Percentiles rank a stretch among this genome's conserved stretches.
These are phyloP conservation scores for Sparus aurata DNA, from an alignment of 2,797 vertebrate species.

Conservation along the genomic window DNA sequence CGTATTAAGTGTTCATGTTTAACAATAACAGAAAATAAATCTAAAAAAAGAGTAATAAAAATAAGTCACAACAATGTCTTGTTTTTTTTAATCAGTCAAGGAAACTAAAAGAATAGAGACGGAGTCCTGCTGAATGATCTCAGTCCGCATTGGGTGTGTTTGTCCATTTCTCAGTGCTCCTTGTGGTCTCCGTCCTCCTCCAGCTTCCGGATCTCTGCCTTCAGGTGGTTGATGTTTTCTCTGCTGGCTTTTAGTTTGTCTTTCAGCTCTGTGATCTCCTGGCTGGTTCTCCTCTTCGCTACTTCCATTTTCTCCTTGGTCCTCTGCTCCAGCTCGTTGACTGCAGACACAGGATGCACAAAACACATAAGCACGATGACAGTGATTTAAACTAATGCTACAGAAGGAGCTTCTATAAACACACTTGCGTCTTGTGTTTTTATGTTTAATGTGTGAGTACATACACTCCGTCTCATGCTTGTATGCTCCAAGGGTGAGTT, in stretches of 20 bases:
- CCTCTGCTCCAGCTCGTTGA: constrained; percentile 94
- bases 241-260: constrained; percentile 97
- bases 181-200: constrained; percentile 97
- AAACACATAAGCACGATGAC: background rate
- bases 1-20: background rate
- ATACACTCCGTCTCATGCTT: constrained; percentile 99
- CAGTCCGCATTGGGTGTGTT: background rate
- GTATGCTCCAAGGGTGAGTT: constrained; percentile 96
- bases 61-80: background rate
- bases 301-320: constrained; percentile 96
- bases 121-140: background rate
- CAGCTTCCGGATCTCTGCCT: constrained; percentile 95
- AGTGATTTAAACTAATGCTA: background rate
- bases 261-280: constrained; percentile 97
- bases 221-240: constrained; percentile 97
- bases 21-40: background rate
- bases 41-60: background rate
- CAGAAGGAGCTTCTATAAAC: background rate
- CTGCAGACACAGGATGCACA: constrained; percentile 72
- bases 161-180: constrained; percentile 86
- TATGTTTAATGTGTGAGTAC: constrained; percentile 55
- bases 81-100: background rate
- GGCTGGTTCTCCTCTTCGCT: constrained; percentile 97
- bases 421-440: background rate
- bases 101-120: background rate